Conservation (phyloP, 2,888 invertebrate species). For the Stenoptilia bipunctidactyla region DNA sequence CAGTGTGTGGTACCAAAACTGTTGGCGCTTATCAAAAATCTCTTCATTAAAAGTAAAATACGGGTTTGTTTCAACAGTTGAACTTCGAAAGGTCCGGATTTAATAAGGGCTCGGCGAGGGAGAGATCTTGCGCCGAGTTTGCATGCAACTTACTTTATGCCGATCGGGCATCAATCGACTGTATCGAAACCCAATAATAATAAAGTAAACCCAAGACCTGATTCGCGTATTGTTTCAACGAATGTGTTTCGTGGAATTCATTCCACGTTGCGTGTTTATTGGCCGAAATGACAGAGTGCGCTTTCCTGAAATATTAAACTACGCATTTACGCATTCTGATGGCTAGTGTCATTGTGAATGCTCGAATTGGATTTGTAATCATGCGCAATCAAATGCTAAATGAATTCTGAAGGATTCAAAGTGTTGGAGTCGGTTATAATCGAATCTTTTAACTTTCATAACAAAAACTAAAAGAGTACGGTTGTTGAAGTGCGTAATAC, state of each 20-base stretch:
- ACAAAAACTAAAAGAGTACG: too few species aligned
- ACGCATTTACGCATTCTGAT: background rate
- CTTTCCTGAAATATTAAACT: conserved; percentile 17
- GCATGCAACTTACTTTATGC: conserved; percentile 27
- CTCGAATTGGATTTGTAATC: background rate
- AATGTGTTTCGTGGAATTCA: conserved; percentile 38
- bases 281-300: conserved; percentile 6
- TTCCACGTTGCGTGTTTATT: conserved; percentile 28
- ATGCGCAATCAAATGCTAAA: background rate
- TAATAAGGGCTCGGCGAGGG: background rate
- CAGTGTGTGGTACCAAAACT: conserved; percentile 37
- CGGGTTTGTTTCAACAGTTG: conserved; percentile 8
- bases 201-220: conserved; percentile 35
- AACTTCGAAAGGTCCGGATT: background rate
- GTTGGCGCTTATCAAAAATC: conserved; percentile 31
- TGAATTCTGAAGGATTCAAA: too few species aligned
- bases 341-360: background rate
- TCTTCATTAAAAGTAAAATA: conserved; percentile 39
- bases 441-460: too few species aligned
- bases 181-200: conserved; percentile 39
- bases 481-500: too few species aligned
- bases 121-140: conserved; percentile 15
- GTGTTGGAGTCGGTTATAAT: too few species aligned
- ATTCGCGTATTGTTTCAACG: conserved; percentile 37
- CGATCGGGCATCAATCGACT: conserved; percentile 33